Conservation (phyloP, 2,797 vertebrate genomes). For the Myioborus melanocephalus region DNA sequence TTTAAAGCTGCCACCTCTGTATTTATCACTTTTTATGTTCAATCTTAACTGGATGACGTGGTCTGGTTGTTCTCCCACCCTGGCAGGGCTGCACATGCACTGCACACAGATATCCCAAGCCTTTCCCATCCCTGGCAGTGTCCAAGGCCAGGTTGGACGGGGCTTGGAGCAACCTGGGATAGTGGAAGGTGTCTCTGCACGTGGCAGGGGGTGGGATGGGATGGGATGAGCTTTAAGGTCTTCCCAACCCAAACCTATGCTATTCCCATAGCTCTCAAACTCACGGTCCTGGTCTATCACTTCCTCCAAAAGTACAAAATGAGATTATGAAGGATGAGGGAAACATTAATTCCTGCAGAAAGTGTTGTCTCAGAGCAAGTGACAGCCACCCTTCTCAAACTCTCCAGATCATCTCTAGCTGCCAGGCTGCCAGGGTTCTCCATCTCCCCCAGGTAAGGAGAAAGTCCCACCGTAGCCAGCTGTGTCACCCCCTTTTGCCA, state of each 20-base stretch:
- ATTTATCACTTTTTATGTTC: not conserved
- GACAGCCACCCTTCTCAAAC: not conserved
- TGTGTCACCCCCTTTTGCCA: not conserved
- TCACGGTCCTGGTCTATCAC: not conserved
- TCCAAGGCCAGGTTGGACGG: rapidly evolving
- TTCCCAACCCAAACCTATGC: not conserved
- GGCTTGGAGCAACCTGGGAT: not conserved
- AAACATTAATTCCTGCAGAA: not conserved
- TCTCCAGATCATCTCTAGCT: not conserved
- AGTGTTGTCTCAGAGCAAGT: not conserved
- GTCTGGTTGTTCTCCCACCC: not conserved
- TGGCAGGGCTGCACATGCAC: rapidly evolving
- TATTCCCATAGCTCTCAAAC: not conserved
- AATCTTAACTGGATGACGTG: rapidly evolving
- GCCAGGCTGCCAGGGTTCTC: not conserved
- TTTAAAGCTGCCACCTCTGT: not conserved
- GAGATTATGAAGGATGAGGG: not conserved
- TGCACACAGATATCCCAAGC: not conserved
- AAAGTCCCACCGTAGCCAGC: not conserved
- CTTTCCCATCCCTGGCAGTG: not conserved
- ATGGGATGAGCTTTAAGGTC: not conserved
- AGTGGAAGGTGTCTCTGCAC: not conserved
- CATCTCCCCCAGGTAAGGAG: not conserved
- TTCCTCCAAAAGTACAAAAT: not conserved
- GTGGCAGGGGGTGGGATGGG: not conserved